Evolutionary conservation across 2,888 invertebrate species (phyloP), one percentile per base, ranked within the genome.

Genomic region (Vandiemenella viatica): DNA sequence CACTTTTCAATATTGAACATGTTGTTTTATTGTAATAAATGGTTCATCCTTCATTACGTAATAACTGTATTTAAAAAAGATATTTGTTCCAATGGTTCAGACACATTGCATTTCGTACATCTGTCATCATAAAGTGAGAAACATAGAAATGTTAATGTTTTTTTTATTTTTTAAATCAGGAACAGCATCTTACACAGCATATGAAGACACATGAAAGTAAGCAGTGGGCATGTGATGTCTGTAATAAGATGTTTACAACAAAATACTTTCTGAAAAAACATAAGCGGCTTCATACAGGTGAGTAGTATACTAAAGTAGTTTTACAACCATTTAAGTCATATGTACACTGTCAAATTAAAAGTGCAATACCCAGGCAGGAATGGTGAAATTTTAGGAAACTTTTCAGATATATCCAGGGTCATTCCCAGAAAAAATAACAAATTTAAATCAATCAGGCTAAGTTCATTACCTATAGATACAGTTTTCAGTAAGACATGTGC

Each of bases 211-310:
- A 70, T 50, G 80, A 82, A 55, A 78, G 77, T 46, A 88, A 88
- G 65, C 81, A 83, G 62, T 89, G 87, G 87, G 82, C 83, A 61
- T 89, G 89, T 62, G 85, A 87, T 60, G 79, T 84, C 41, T 89
- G 89, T 65, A 73, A 75, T 49, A 89, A 89, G 70, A 75, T 79
- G 65, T 89, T 89, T 62, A 88, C 88, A 0, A 89, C 88, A 1
- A 89, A 89, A 66, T 88, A 89, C 69, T 89, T 89, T 62, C 67
- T 89, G 56, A 88, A 87, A 67, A 89, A 89, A 66, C 89, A 89
- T 64, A 86, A 86, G 67, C 74, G 88, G 56, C 72, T 89, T 52
- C 89, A 89, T 65, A 85, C 85, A 66, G 84, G 83, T 82, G 60
- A 58, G 54, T 47, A 17, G n/a, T n/a, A n/a, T n/a, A n/a, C n/a